Evolutionary conservation across 2,888 invertebrate genomes (phyloP).

Genomic region (Pterostichus niger): DNA sequence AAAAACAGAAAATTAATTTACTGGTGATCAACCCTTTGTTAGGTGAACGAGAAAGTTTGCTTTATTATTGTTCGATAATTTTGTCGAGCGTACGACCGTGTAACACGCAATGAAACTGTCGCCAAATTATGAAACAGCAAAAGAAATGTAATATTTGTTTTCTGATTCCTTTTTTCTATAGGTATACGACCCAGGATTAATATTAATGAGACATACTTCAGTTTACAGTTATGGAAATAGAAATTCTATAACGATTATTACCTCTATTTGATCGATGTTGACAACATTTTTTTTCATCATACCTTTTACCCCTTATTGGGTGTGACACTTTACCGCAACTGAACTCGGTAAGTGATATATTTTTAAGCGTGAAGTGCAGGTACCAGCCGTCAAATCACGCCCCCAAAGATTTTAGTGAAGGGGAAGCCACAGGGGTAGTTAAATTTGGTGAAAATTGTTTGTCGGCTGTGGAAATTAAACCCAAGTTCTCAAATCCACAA

Average conservation of each 20-base stretch:
- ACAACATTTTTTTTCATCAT: too few species aligned
- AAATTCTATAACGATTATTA: not conserved
- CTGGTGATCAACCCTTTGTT: slow-evolving; percentile 60
- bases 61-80: slow-evolving; percentile 53
- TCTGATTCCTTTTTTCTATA: not conserved
- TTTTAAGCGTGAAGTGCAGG: too few species aligned
- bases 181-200: not conserved
- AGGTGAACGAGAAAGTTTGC: slow-evolving; percentile 51
- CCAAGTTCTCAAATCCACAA: too few species aligned
- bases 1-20: slow-evolving; percentile 40
- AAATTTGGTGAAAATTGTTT: too few species aligned
- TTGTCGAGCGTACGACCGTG: slow-evolving; percentile 46
- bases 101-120: slow-evolving; percentile 36
- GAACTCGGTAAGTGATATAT: too few species aligned
- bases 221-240: not conserved
- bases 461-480: too few species aligned
- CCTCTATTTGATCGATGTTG: too few species aligned
- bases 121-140: slow-evolving; percentile 49
- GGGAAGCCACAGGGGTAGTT: too few species aligned
- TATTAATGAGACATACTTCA: not conserved
- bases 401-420: too few species aligned
- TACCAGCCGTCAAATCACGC: too few species aligned
- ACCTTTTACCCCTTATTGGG: too few species aligned
- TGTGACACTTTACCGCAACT: too few species aligned
- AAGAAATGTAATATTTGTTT: slow-evolving; percentile 28